These are phyloP conservation scores for Microplitis demolitor DNA, from an alignment of 1,140 invertebrate genomes.

Conservation along the genomic window DNA sequence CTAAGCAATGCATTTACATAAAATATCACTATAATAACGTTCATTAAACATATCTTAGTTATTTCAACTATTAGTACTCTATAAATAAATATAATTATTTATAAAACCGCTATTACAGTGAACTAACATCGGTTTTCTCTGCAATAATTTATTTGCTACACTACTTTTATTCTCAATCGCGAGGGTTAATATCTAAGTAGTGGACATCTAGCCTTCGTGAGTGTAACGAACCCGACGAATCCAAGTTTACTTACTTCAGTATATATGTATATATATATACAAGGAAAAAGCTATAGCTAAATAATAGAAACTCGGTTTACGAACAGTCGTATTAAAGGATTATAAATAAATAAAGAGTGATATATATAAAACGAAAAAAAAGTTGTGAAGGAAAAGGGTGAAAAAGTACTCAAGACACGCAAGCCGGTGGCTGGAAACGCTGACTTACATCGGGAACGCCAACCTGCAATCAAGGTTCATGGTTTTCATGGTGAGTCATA, in stretches of 20 bases:
- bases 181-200: too few relatives aligned
- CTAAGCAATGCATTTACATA: background rate
- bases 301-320: too few relatives aligned
- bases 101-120: background rate
- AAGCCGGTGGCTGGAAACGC: slow-evolving; percentile 54
- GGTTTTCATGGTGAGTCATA: slow-evolving; percentile 63
- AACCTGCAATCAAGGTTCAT: slow-evolving; percentile 65
- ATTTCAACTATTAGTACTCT: background rate
- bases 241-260: background rate
- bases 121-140: background rate
- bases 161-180: too few relatives aligned
- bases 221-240: too few relatives aligned
- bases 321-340: background rate
- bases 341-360: background rate
- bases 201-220: too few relatives aligned
- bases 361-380: slow-evolving; percentile 34
- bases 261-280: background rate
- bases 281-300: background rate
- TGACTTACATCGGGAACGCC: slow-evolving; percentile 62
- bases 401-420: slow-evolving; percentile 33
- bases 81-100: background rate
- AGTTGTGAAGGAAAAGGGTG: slow-evolving; percentile 5
- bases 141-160: too few relatives aligned
- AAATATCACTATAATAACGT: background rate
- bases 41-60: background rate